Percentiles rank a stretch among this genome's conserved stretches.
Conservation (phyloP, 1,140 invertebrate species). For the Orussus abietinus region DNA sequence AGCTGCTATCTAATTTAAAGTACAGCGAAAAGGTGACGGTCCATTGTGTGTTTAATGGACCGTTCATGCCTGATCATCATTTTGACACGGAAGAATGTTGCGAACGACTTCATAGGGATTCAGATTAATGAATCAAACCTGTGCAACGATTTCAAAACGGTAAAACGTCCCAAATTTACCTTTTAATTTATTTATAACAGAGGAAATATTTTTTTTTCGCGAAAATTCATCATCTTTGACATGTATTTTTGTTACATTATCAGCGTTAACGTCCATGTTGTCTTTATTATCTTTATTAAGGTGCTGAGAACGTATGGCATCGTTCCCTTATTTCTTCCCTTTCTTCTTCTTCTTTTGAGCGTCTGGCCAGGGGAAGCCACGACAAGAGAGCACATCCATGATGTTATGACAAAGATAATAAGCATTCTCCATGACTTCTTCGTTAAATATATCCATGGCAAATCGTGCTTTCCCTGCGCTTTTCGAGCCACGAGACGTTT, state of each 20-base stretch:
- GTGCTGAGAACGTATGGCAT: too few species aligned
- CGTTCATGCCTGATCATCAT: constrained; percentile 28
- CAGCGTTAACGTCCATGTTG: too few species aligned
- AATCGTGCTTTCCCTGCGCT: constrained; percentile 59
- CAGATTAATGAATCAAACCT: too few species aligned
- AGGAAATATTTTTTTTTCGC: too few species aligned
- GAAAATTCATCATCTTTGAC: too few species aligned
- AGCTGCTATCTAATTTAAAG: constrained; percentile 57
- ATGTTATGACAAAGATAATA: constrained; percentile 86
- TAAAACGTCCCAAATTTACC: too few species aligned
- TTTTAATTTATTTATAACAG: too few species aligned
- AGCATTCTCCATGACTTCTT: constrained; percentile 83
- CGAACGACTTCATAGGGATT: too few species aligned
- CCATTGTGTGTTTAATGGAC: constrained; percentile 61
- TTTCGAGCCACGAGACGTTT: constrained; percentile 53
- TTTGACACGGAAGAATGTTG: constrained; percentile 31
- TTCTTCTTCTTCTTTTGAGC: constrained; percentile 76
- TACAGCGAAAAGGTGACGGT: constrained; percentile 58
- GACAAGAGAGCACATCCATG: constrained; percentile 70
- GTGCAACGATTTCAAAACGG: too few species aligned
- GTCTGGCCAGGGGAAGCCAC: constrained; percentile 81
- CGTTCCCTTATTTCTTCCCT: constrained; percentile 59
- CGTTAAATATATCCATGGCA: constrained; percentile 77
- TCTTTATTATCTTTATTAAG: too few species aligned
- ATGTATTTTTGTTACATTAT: too few species aligned